Evolutionary conservation across 1,140 invertebrate species (phyloP), one percentile per base, ranked within the genome.

Genomic region (Trichogramma pretiosum): DNA sequence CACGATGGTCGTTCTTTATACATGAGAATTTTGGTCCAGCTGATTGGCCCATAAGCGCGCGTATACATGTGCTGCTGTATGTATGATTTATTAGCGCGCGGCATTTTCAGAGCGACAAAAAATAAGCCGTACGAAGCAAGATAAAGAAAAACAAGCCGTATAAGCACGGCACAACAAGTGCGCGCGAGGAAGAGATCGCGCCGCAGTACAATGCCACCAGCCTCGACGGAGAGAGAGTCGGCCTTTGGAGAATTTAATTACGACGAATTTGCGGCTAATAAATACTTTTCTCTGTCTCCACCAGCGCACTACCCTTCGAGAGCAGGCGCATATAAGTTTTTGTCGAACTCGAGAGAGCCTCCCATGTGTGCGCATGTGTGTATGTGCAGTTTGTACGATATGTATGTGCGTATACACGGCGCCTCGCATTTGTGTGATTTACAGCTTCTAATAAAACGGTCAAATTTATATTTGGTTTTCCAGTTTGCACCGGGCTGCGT

Each of bases 391-490:
- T n/a, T n/a, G n/a, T n/a, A n/a, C n/a, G n/a, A n/a, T n/a, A n/a
- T n/a, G n/a, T n/a, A n/a, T n/a, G n/a, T n/a, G n/a, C n/a, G n/a
- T n/a, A n/a, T n/a, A n/a, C n/a, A n/a, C n/a, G n/a, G n/a, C n/a
- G n/a, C n/a, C n/a, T n/a, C n/a, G 14, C n/a, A 34, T 34, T 8
- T 28, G 3, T 19, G 49, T 51, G 49, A 51, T 51, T 51, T 51
- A 51, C 19, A n/a, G 38, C 11, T 16, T 40, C 49, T 51, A 51
- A 51, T 51, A 51, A 51, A 51, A 46, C 32, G 17, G 37, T 13
- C 22, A 18, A 45, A 48, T 50, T 50, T 48, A 48, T 50, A 36
- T 37, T 5, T n/a, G 22, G 18, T 37, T 26, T 33, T 48, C 28
- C 36, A 24, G 9, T 28, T 18, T 3, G 24, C 13, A 11, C 23